Percentiles rank a stretch among this genome's conserved stretches.
Conservation (phyloP, 1,140 invertebrate species). For the Brachionus paranguensis region DNA sequence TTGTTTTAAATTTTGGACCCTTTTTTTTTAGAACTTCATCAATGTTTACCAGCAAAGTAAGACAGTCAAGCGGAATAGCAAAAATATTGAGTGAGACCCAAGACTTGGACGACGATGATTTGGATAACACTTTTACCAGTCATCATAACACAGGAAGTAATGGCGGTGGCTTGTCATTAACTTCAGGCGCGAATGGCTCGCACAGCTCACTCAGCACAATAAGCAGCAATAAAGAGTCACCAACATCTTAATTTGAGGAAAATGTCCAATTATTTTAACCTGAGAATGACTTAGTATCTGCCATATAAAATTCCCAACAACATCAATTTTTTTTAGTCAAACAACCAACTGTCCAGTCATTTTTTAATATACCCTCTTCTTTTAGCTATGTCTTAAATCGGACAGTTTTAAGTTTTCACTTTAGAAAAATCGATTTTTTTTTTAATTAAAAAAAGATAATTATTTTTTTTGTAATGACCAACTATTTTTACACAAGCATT, state of each 20-base stretch:
- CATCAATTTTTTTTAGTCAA: background rate
- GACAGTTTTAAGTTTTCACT: background rate
- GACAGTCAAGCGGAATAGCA: background rate
- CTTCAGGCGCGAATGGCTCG: background rate
- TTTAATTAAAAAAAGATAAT: background rate
- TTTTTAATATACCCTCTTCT: background rate
- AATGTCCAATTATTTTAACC: background rate
- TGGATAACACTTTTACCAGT: conserved; percentile 29
- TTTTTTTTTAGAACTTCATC: background rate
- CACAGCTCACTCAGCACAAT: conserved; percentile 13
- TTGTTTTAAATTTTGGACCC: background rate
- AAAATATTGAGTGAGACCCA: conserved; percentile 26
- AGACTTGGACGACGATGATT: conserved; percentile 27
- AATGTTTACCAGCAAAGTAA: background rate
- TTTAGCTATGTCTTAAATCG: background rate
- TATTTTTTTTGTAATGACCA: background rate
- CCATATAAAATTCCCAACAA: background rate
- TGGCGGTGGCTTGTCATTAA: background rate
- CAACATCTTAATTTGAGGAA: conserved; percentile 1
- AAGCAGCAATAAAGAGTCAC: conserved; percentile 38
- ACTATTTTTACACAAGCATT: background rate
- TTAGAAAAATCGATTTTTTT: background rate
- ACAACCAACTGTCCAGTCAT: background rate
- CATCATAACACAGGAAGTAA: background rate
- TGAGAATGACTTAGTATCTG: background rate